phyloP scores from a whole-genome alignment of 1,140 invertebrate genomes.

The Lordiphosa clarofinis region DNA sequence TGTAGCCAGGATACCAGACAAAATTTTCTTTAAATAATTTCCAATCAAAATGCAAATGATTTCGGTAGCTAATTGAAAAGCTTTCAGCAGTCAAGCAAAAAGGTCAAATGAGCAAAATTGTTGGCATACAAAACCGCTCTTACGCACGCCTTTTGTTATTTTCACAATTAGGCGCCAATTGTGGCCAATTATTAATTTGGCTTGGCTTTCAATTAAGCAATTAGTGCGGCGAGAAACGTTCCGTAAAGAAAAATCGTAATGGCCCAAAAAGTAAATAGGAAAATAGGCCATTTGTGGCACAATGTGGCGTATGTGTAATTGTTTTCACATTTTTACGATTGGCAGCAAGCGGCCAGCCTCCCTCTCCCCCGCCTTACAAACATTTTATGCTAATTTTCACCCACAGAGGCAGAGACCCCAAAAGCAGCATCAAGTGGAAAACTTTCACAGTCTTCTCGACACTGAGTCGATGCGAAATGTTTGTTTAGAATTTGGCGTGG shows the following conservation, averaged over 20 bases:
- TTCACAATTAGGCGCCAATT: slow-evolving; percentile 69
- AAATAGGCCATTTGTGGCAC: slow-evolving; percentile 66
- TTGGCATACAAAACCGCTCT: slow-evolving; percentile 44
- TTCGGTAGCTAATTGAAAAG: slow-evolving; percentile 64
- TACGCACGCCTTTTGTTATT: slow-evolving; percentile 65
- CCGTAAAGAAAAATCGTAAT: slow-evolving; percentile 7
- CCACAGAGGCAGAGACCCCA: slow-evolving; percentile 21
- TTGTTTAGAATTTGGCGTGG: slow-evolving; percentile 71
- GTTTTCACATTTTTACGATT: slow-evolving; percentile 65
- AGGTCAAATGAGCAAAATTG: slow-evolving; percentile 39
- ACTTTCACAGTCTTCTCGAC: slow-evolving; percentile 59
- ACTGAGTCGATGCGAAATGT: slow-evolving; percentile 57
- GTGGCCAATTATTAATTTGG: slow-evolving; percentile 70
- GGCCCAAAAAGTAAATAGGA: slow-evolving; percentile 41
- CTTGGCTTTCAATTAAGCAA: slow-evolving; percentile 71
- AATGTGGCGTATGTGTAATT: slow-evolving; percentile 55
- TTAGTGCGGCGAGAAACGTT: slow-evolving; percentile 32
- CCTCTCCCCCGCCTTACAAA: slow-evolving; percentile 2
- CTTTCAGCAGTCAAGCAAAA: slow-evolving; percentile 29
- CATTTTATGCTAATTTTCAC: slow-evolving; percentile 70
- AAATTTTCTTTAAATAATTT: slow-evolving; percentile 34
- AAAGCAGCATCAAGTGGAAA: slow-evolving; percentile 34
- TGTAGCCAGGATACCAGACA: background rate
- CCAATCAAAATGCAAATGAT: slow-evolving; percentile 58
- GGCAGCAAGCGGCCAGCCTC: slow-evolving; percentile 32